These are phyloP conservation scores for Setophaga kirtlandii DNA, from an alignment of 2,113 vertebrate genomes.

Conservation along the genomic window DNA sequence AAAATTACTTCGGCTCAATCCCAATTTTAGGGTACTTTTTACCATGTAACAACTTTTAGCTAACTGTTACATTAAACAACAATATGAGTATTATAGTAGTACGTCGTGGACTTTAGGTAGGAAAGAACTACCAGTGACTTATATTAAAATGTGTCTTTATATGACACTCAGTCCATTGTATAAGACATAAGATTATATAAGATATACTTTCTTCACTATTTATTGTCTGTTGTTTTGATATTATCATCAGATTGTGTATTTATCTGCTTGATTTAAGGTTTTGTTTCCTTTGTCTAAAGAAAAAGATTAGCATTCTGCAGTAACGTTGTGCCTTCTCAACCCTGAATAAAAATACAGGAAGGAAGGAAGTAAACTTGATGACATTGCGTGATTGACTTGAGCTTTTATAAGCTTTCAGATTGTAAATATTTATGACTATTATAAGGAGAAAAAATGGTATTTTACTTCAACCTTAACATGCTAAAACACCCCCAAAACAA, in stretches of 20 bases:
- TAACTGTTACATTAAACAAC: slow-evolving; percentile 25
- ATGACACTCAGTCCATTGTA: background rate
- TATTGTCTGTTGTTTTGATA: background rate
- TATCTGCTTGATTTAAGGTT: background rate
- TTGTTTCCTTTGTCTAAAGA: background rate
- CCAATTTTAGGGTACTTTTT: background rate
- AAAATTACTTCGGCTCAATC: slow-evolving; percentile 31
- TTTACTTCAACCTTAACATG: background rate
- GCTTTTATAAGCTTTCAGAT: background rate
- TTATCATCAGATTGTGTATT: background rate
- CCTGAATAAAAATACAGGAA: background rate
- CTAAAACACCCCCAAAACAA: background rate
- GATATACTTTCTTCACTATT: background rate
- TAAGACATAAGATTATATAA: too few species aligned
- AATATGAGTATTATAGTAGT: background rate
- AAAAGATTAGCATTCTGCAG: background rate
- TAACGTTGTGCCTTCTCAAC: background rate
- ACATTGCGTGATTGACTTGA: background rate
- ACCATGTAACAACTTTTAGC: slow-evolving; percentile 11
- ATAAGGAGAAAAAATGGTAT: background rate
- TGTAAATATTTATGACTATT: background rate
- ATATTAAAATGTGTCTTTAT: background rate
- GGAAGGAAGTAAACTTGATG: background rate
- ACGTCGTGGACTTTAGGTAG: background rate
- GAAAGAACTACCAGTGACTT: background rate